Evolutionary conservation across 64 coral and sea anemone species (phyloP).

Genomic region (Orbicella faveolata): DNA sequence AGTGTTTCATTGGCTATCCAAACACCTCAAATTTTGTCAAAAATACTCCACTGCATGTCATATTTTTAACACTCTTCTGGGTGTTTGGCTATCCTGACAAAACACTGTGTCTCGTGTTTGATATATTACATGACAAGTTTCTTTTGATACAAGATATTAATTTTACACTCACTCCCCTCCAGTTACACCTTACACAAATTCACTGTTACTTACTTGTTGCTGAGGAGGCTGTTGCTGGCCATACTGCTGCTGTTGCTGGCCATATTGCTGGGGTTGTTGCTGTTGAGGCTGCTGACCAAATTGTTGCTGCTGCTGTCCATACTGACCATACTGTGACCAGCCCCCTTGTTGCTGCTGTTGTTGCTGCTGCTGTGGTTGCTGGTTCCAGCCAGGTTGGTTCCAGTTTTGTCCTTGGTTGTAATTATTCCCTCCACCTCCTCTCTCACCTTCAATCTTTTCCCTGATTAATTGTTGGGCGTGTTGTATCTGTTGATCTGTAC

Average conservation of each 20-base stretch:
- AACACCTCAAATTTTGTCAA: no score
- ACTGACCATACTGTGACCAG: conserved; percentile 59
- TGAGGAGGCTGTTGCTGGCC: conserved; percentile 26
- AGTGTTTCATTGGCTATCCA: no score
- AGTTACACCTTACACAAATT: no score
- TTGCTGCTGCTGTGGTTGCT: conserved; percentile 38
- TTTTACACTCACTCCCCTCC: no score
- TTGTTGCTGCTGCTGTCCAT: conserved; percentile 80
- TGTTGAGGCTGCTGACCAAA: conserved; percentile 81
- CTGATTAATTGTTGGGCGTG: conserved; percentile 79
- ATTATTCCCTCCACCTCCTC: conserved; percentile 21
- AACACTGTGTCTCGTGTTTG: no score
- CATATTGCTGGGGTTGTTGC: conserved; percentile 71
- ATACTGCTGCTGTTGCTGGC: conserved; percentile 60
- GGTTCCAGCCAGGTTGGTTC: conserved; percentile 61
- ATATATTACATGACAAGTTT: no score
- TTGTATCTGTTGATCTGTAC: conserved; percentile 81
- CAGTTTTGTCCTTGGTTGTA: conserved; percentile 61
- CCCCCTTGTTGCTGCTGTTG: conserved; percentile 45
- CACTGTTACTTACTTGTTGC: conserved; percentile 7
- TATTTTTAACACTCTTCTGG: no score
- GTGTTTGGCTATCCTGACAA: no score
- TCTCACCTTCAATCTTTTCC: conserved; percentile 68
- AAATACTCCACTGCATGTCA: no score
- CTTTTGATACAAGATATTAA: no score